These are phyloP conservation scores for Vanessa tameamea DNA, from an alignment of 1,140 invertebrate genomes.

Conservation along the genomic window DNA sequence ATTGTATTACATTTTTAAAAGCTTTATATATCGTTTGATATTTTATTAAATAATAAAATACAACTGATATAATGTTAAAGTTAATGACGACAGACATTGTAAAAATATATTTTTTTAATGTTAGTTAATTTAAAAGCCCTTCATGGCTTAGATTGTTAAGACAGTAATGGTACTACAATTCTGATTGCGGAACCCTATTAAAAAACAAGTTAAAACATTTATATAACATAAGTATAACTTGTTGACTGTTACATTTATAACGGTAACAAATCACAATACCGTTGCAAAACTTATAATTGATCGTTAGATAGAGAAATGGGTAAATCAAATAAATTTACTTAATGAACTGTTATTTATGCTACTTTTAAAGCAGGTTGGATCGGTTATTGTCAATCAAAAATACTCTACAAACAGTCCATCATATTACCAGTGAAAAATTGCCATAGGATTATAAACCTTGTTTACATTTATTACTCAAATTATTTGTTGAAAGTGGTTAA, in stretches of 20 bases:
- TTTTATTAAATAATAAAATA: no score
- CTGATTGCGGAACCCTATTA: neutral
- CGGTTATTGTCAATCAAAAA: conserved; percentile 23
- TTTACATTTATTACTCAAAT: neutral
- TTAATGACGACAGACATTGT: no score
- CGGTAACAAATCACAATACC: conserved; percentile 15
- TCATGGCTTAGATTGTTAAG: neutral
- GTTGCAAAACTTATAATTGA: conserved; percentile 31
- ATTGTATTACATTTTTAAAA: no score
- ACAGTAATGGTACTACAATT: neutral
- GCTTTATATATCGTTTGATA: no score
- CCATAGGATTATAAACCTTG: neutral
- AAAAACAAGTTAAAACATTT: neutral
- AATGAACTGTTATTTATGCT: conserved; percentile 20
- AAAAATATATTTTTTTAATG: no score
- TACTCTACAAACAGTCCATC: conserved; percentile 10
- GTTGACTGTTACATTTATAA: conserved; percentile 15
- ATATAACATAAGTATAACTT: conserved; percentile 15
- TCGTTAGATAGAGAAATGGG: conserved; percentile 24
- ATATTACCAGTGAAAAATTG: neutral
- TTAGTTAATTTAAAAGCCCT: no score
- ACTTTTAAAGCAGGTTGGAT: conserved; percentile 7
- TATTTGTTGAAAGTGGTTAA: neutral
- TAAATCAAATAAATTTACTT: conserved; percentile 31
- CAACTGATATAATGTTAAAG: no score